phyloP scores from a whole-genome alignment of 1,140 invertebrate species.

The Anastatus disparis region DNA sequence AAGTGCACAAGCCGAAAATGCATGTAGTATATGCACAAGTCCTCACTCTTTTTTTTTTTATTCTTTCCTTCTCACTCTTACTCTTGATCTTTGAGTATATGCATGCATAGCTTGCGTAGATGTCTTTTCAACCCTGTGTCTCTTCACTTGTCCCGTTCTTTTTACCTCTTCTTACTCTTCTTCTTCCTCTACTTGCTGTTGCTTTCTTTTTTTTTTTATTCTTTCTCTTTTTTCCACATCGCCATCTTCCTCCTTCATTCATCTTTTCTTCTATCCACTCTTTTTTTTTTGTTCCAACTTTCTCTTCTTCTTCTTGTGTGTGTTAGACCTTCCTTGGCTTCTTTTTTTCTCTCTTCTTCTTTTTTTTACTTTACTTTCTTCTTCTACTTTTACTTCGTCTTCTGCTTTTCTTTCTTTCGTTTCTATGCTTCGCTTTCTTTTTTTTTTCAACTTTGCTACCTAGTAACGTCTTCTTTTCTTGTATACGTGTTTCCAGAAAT shows the following conservation, averaged over 20 bases:
- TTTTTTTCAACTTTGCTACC: background rate
- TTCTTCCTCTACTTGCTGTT: too few species aligned
- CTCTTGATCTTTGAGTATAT: too few species aligned
- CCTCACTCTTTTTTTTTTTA: background rate
- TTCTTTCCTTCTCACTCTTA: background rate
- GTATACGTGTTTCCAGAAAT: too few species aligned
- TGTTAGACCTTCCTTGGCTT: too few species aligned
- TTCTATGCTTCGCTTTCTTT: background rate
- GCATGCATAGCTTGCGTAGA: too few species aligned
- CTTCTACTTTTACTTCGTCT: background rate
- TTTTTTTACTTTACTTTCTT: background rate
- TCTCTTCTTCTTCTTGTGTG: background rate
- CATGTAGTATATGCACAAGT: background rate
- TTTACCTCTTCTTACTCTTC: too few species aligned
- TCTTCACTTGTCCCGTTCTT: too few species aligned
- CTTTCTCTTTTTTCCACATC: too few species aligned
- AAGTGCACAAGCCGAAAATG: too few species aligned
- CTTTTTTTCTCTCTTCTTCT: background rate
- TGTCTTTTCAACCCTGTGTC: too few species aligned
- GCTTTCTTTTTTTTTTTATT: too few species aligned
- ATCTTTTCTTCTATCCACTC: background rate
- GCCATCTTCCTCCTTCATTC: background rate
- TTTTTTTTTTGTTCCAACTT: too few species aligned
- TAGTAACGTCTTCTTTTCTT: conserved; percentile 1
- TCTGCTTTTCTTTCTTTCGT: background rate